These are phyloP conservation scores for Parauchenoglanis ngamensis DNA, from an alignment of 2,797 vertebrate genomes.

Conservation along the genomic window DNA sequence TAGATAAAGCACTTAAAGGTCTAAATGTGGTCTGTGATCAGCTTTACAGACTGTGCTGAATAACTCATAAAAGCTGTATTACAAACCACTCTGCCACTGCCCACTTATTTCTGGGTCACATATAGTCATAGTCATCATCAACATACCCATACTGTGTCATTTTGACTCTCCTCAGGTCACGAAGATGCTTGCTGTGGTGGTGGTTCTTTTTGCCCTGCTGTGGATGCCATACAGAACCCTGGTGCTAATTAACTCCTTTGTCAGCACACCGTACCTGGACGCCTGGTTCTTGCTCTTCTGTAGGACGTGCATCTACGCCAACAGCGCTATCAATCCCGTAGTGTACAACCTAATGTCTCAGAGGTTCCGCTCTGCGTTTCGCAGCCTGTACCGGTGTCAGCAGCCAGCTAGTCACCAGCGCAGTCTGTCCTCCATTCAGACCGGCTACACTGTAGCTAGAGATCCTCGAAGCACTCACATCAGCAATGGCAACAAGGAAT, in stretches of 20 bases:
- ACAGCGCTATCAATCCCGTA: slow-evolving; percentile 83
- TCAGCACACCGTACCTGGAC: slow-evolving; percentile 75
- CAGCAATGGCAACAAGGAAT: slow-evolving; percentile 57
- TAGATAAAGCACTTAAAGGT: slow-evolving; percentile 14
- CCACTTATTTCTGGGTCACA: not conserved
- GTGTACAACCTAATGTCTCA: slow-evolving; percentile 84
- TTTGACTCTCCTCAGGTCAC: slow-evolving; percentile 70
- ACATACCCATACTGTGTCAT: slow-evolving; percentile 8
- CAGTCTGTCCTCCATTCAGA: slow-evolving; percentile 62
- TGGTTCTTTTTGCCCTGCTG: slow-evolving; percentile 78
- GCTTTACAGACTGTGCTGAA: not conserved
- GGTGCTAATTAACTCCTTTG: slow-evolving; percentile 81
- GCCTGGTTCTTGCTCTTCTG: slow-evolving; percentile 83
- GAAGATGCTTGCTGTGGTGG: slow-evolving; percentile 81
- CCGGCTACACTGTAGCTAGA: slow-evolving; percentile 59
- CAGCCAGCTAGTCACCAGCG: slow-evolving; percentile 59
- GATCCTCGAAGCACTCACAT: slow-evolving; percentile 54
- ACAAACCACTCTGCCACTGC: not conserved
- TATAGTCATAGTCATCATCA: not conserved
- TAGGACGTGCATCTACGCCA: slow-evolving; percentile 78
- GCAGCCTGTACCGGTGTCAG: slow-evolving; percentile 75
- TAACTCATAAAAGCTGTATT: slow-evolving; percentile 14
- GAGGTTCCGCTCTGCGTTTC: slow-evolving; percentile 80
- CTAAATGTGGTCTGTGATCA: slow-evolving; percentile 6
- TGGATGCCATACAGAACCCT: slow-evolving; percentile 83